phyloP scores from a whole-genome alignment of 2,797 vertebrate genomes.

The Sebastes dallii region DNA sequence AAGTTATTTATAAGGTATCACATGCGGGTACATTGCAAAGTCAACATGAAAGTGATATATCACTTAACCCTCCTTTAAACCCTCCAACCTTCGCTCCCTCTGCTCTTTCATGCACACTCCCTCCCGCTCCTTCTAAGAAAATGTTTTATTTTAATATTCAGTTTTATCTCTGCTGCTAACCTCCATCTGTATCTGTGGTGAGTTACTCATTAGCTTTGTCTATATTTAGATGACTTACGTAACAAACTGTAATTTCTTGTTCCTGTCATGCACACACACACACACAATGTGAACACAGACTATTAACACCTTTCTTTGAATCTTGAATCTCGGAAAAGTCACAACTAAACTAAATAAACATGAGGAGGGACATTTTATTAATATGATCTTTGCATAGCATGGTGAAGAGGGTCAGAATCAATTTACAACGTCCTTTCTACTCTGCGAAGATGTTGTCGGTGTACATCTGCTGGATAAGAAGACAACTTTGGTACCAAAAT shows the following conservation, averaged over 20 bases:
- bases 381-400: too few relatives aligned
- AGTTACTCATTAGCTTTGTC: conserved; percentile 15
- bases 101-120: not conserved
- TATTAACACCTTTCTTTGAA: not conserved
- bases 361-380: not conserved
- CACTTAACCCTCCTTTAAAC: not conserved
- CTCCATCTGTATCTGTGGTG: not conserved
- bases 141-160: not conserved
- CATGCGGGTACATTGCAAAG: conserved; percentile 27
- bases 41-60: conserved; percentile 40
- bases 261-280: not conserved
- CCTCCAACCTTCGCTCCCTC: not conserved
- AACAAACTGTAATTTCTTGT: conserved; percentile 26
- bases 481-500: not conserved
- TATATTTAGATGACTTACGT: conserved; percentile 41
- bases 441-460: not conserved
- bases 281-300: not conserved
- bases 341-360: not conserved
- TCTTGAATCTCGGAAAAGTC: not conserved
- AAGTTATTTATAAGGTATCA: conserved; percentile 5
- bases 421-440: not conserved
- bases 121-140: not conserved
- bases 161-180: not conserved
- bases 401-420: not conserved
- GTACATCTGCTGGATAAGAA: not conserved